These are phyloP conservation scores for Thalassophryne amazonica DNA, from an alignment of 2,797 vertebrate genomes.

Conservation along the genomic window DNA sequence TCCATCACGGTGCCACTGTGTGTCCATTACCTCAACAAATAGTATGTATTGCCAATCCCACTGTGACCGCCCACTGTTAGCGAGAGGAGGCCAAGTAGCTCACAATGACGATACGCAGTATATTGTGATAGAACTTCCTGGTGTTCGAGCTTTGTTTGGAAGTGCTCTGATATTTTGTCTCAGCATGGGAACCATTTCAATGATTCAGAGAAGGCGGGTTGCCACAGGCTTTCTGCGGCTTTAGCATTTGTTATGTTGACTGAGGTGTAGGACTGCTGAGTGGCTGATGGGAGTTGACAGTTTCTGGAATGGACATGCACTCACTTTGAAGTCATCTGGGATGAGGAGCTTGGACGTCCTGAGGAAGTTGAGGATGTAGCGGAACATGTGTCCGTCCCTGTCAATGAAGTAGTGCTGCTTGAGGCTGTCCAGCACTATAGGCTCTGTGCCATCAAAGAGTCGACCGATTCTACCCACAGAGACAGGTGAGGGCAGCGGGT, in stretches of 20 bases:
- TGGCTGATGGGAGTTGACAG: conserved; percentile 55
- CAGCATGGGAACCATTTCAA: conserved; percentile 23
- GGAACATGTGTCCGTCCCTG: conserved; percentile 99
- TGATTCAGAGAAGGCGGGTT: conserved; percentile 8
- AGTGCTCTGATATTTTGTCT: conserved; percentile 26
- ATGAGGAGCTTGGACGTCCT: conserved; percentile 95
- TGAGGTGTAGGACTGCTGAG: conserved; percentile 49
- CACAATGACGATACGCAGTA: conserved; percentile 23
- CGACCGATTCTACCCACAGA: conserved; percentile 86
- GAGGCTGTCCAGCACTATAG: conserved; percentile 97
- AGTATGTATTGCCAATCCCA: too few relatives aligned
- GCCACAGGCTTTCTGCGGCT: conserved; percentile 36
- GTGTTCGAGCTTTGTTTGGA: conserved; percentile 10
- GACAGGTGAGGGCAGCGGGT: conserved; percentile 29
- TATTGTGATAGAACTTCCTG: background rate
- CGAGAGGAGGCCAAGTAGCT: conserved; percentile 11
- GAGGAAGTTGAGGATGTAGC: conserved; percentile 98
- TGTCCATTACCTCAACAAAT: too few relatives aligned
- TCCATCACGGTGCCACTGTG: too few relatives aligned
- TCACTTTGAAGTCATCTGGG: conserved; percentile 98
- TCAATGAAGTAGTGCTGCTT: conserved; percentile 99
- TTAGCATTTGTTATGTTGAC: conserved; percentile 47
- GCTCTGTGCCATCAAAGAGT: conserved; percentile 97
- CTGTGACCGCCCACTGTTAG: too few relatives aligned
- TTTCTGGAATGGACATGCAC: conserved; percentile 54